Base-by-base conservation (phyloP, 1,140 invertebrate species). In the Ridgeia piscesae region DNA sequence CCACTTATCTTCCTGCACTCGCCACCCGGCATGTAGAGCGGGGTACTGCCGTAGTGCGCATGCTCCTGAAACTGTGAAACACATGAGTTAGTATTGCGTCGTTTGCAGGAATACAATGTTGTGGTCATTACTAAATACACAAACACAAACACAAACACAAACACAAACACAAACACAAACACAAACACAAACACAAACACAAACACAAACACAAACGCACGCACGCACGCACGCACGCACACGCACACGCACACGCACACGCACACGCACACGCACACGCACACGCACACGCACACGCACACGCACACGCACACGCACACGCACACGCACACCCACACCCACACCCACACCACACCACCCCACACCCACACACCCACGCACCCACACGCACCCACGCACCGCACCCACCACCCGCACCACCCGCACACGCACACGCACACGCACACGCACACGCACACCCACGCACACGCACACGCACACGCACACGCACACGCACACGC, bases 1-100 rank as follows among this genome's bases (percentile, higher is more conserved):
- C 89, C n/a, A 33, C 35, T 90, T 4, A 90, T 34, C 35, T 90
- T 90, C 34, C 35, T 90, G 89, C 89, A 90, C 89, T 90, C 34
- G 4, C 34, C 89, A 21, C 89, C 35, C 11, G 35, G 89, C 89
- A 90, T 90, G 35, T 34, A 90, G 31, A 91, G 34, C 11, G 91
- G 42, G 0, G 89, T 33, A 2, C 33, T 33, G 17, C 34, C 33
- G 35, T 34, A 90, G n/a, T 34, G 34, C 6, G 89, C 34, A 90
- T 34, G 35, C 33, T 34, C 33, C 33, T 90, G 89, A 90, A 90
- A 90, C 89, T 34, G 31, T 14, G n/a, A 35, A 33, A 90, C 33
- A 35, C 34, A 0, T 34, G n/a, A 35, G n/a, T 35, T 90, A n/a
- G 11, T 27, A 33, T 34, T 34, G 11, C 0, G 17, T 8, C 89